Base-by-base conservation (phyloP, 2,797 vertebrate genomes). In the Pampus argenteus region DNA sequence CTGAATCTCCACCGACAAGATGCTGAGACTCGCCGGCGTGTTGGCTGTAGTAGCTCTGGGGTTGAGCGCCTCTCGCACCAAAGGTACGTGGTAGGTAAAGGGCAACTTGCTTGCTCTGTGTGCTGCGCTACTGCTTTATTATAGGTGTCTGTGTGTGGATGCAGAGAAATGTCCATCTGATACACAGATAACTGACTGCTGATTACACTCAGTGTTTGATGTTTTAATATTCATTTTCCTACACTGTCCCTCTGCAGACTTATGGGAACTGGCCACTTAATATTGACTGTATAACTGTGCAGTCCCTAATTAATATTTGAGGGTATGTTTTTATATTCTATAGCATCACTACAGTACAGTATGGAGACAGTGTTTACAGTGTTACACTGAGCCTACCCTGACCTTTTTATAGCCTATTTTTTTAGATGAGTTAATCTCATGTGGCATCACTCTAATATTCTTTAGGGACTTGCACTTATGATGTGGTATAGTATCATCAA, bases 21-120 rank as follows among this genome's bases (percentile, higher is more conserved):
- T 91, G 92, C 93, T 92, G 88, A 91, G 90, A 78, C 80, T 75
- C 75, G 71, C 83, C 85, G 71, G 88, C 78, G 81, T 92, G 83
- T 44, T 92, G 89, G 81, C 86, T 71, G 62, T 92, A 9, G 54
- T 93, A 66, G 87, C 79, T 74, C 58, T 90, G 84, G 92, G 91
- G 74, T 76, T 92, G 91, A 93, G 94, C 93, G 89, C 91, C 78
- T 91, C 92, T 74, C 93, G 89, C 93, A 93, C 91, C 78, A 96
- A 95, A 96, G 96, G 96, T 92, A 91, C 76, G 90, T n/a, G n/a
- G 78, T 94, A 92, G 91, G 94, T 95, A 91, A 87, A 89, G 90
- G 90, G 79, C 90, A 92, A 86, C 77, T 76, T 86, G 71, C 44
- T 8, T 14, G 76, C 78, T 71, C 70, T 31, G 66, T 40, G 62